Conservation (phyloP, 23 tunicate species). For the Phallusia fumigata region DNA sequence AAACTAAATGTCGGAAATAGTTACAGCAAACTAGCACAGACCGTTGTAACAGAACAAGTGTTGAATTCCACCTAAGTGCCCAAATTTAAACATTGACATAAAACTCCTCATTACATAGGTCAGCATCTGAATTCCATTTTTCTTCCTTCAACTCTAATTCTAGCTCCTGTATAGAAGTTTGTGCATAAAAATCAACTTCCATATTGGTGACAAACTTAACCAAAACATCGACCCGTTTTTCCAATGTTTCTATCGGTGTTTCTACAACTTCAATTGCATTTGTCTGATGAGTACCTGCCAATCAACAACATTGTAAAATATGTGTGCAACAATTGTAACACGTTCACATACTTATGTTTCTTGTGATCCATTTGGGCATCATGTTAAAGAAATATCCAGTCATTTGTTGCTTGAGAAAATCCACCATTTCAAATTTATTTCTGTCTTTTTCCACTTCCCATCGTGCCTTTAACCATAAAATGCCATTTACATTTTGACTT, state of each 20-base stretch:
- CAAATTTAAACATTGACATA: no score
- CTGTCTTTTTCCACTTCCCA: constrained; percentile 39
- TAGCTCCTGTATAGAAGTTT: constrained; percentile 39
- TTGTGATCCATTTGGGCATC: constrained; percentile 11
- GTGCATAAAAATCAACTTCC: constrained; percentile 35
- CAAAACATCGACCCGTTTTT: constrained; percentile 40
- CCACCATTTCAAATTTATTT: constrained; percentile 85
- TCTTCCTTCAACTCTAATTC: constrained; percentile 40
- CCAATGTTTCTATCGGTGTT: constrained; percentile 25
- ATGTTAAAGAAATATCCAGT: constrained; percentile 4
- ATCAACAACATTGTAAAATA: no score
- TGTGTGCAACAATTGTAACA: no score
- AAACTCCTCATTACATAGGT: no score
- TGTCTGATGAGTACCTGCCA: no score
- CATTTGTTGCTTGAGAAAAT: constrained; percentile 54
- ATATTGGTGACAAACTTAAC: constrained; percentile 26
- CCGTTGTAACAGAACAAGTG: no score
- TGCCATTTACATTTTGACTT: no score
- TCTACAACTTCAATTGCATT: not conserved
- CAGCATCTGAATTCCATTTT: no score
- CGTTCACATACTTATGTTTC: not conserved
- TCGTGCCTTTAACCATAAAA: constrained; percentile 47
- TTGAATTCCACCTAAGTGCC: no score
- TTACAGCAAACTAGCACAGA: no score
- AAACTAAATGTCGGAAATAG: no score